Percentiles rank a stretch among this genome's conserved stretches.
Evolutionary conservation across 2,113 vertebrate genomes (phyloP).

Genomic region (Prunella himalayana): DNA sequence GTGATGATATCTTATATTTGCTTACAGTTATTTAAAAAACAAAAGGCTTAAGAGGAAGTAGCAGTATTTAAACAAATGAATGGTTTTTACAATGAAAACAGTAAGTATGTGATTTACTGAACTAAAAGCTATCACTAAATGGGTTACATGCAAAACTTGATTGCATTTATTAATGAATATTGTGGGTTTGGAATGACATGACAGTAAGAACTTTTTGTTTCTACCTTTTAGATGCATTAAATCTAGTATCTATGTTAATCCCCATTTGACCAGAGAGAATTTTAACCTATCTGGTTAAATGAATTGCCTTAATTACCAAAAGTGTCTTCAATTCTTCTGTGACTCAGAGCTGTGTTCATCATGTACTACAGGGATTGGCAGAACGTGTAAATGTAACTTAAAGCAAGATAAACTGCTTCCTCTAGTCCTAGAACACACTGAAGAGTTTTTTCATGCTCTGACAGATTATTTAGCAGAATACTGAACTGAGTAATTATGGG

Average conservation of each 20-base stretch:
- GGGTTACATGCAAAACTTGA: neutral
- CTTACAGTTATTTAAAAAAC: neutral
- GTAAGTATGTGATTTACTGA: neutral
- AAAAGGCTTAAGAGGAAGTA: neutral
- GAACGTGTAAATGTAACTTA: neutral
- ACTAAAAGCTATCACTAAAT: neutral
- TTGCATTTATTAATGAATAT: neutral
- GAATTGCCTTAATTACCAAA: slow-evolving; percentile 8
- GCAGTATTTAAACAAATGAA: neutral
- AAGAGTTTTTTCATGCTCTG: neutral
- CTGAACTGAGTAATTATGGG: neutral
- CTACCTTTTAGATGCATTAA: neutral
- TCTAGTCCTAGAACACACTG: neutral
- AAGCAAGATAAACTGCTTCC: neutral
- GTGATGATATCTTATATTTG: neutral
- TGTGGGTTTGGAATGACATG: neutral
- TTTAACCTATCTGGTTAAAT: neutral
- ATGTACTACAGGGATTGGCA: neutral
- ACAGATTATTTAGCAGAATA: neutral
- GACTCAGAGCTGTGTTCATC: neutral
- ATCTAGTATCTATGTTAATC: neutral
- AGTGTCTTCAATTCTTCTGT: neutral
- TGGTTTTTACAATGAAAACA: neutral
- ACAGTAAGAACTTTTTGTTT: neutral
- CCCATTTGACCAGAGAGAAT: neutral